These are phyloP conservation scores for Ictidomys tridecemlineatus DNA, from an alignment of 2,113 vertebrate species.

Conservation along the genomic window DNA sequence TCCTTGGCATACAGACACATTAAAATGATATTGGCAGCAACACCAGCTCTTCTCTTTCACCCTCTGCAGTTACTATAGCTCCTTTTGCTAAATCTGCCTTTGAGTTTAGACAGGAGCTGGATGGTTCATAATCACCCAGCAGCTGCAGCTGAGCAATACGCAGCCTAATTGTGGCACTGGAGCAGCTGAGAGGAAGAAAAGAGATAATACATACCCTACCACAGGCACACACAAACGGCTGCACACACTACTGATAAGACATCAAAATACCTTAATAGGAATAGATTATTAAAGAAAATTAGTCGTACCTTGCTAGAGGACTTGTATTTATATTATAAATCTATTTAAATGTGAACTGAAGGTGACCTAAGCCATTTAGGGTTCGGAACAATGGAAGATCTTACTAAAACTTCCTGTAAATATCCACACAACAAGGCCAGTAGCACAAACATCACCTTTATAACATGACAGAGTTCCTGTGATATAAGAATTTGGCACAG, in stretches of 20 bases:
- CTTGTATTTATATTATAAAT: conserved; percentile 55
- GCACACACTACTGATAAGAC: not conserved
- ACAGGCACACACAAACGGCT: not conserved
- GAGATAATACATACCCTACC: conserved; percentile 50
- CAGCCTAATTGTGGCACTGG: conserved; percentile 78
- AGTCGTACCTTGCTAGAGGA: not conserved
- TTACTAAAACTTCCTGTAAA: conserved; percentile 78
- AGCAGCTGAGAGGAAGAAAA: conserved; percentile 79
- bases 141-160: conserved; percentile 82
- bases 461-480: conserved; percentile 70
- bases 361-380: conserved; percentile 61
- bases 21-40: conserved; percentile 68
- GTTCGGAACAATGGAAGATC: conserved; percentile 73
- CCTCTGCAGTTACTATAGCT: conserved; percentile 74
- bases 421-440: conserved; percentile 71
- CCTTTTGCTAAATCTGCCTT: conserved; percentile 81
- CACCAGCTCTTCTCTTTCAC: conserved; percentile 47
- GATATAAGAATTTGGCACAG: conserved; percentile 62
- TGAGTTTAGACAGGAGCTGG: conserved; percentile 79
- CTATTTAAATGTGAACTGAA: conserved; percentile 75
- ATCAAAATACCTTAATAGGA: conserved; percentile 1
- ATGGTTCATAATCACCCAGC: conserved; percentile 78
- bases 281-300: conserved; percentile 52
- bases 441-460: conserved; percentile 63
- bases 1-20: conserved; percentile 59